These are phyloP conservation scores for Lepisosteus osseus DNA, from an alignment of 2,113 vertebrate species.

Conservation along the genomic window DNA sequence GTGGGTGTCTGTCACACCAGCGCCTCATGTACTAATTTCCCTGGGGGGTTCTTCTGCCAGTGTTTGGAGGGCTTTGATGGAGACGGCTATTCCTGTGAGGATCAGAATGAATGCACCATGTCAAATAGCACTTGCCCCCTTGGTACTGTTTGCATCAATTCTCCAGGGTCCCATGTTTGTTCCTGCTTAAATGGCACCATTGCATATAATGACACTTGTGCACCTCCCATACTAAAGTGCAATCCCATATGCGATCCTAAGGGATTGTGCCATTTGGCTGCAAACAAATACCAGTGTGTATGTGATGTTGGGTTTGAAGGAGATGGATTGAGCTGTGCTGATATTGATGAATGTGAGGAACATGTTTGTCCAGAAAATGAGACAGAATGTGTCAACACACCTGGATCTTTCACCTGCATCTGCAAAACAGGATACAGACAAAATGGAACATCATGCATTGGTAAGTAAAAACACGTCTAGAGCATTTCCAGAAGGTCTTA, in stretches of 20 bases:
- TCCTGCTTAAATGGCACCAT: conserved; percentile 73
- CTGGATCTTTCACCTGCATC: conserved; percentile 64
- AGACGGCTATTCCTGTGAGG: conserved; percentile 61
- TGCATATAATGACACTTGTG: conserved; percentile 53
- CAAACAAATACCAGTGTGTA: conserved; percentile 62
- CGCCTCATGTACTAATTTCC: conserved; percentile 59
- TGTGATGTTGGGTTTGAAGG: conserved; percentile 70
- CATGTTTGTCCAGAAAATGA: conserved; percentile 61
- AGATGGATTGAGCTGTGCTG: conserved; percentile 58
- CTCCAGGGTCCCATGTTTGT: conserved; percentile 65
- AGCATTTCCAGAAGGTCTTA: too few relatives aligned
- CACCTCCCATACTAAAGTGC: conserved; percentile 52
- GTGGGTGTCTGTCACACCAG: conserved; percentile 44
- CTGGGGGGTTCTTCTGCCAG: conserved; percentile 60
- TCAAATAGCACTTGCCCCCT: conserved; percentile 52
- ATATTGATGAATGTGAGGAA: conserved; percentile 66
- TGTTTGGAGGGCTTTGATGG: conserved; percentile 66
- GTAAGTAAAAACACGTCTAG: conserved; percentile 42
- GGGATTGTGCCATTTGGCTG: conserved; percentile 66
- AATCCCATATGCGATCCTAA: conserved; percentile 55
- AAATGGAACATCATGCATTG: conserved; percentile 52
- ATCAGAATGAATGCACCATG: conserved; percentile 63
- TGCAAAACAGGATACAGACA: conserved; percentile 64
- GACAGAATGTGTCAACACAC: conserved; percentile 62
- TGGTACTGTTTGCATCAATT: conserved; percentile 66